Evolutionary conservation across 92 coral and sea anemone genomes (phyloP).

Genomic region (Isaurus tuberculatus): DNA sequence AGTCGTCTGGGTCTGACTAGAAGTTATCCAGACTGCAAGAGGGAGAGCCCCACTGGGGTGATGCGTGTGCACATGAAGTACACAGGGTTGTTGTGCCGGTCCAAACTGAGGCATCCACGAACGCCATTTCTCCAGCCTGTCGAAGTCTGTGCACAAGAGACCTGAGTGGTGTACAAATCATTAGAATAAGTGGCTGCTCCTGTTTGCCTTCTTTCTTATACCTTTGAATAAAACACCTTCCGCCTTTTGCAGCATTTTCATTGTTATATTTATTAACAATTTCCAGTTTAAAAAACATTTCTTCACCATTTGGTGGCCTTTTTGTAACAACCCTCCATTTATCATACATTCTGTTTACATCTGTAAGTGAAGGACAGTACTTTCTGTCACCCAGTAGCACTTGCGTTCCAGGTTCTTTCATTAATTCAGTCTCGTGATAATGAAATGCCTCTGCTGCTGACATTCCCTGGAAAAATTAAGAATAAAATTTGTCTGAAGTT

Average conservation of each 20-base stretch:
- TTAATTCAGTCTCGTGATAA: conserved; percentile 54
- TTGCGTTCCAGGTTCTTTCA: conserved; percentile 58
- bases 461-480: conserved; percentile 61
- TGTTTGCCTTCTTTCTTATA: conserved; percentile 13
- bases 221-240: conserved; percentile 54
- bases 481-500: conserved; percentile 37
- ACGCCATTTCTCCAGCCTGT: conserved; percentile 71
- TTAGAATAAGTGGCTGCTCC: conserved; percentile 50
- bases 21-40: conserved; percentile 58
- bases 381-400: conserved; percentile 61
- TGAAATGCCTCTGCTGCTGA: conserved; percentile 67
- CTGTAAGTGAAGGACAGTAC: conserved; percentile 64
- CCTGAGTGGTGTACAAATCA: conserved; percentile 71
- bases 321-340: conserved; percentile 58
- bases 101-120: conserved; percentile 68
- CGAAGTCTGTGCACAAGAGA: conserved; percentile 51
- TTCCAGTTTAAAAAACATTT: conserved; percentile 54
- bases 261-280: conserved; percentile 46
- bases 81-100: conserved; percentile 67
- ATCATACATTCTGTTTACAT: conserved; percentile 51
- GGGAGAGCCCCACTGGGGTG: conserved; percentile 64
- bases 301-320: conserved; percentile 66
- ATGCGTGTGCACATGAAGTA: conserved; percentile 66
- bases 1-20: conserved; percentile 50
- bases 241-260: conserved; percentile 37